phyloP scores from a whole-genome alignment of 2,113 vertebrate species.

The Clarias batrachus region DNA sequence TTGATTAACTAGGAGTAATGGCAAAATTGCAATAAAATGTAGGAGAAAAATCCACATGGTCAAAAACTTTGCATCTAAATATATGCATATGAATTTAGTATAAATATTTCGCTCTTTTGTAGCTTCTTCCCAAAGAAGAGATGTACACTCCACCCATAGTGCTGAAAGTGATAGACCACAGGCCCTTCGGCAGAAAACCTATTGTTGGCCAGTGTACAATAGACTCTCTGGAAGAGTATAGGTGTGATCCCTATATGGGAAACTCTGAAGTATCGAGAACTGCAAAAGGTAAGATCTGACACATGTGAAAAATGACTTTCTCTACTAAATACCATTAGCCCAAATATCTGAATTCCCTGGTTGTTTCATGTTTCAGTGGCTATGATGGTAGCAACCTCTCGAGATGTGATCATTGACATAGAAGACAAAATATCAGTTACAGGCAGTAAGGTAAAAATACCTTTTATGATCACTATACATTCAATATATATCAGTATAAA shows the following conservation, averaged over 20 bases:
- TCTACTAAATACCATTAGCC: not conserved
- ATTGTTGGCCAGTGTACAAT: conserved; percentile 95
- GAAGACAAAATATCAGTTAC: conserved; percentile 82
- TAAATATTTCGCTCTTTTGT: conserved; percentile 12
- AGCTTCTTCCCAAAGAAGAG: conserved; percentile 95
- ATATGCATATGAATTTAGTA: not conserved
- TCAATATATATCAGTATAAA: not conserved
- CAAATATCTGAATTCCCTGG: conserved; percentile 3
- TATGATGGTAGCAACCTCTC: conserved; percentile 77
- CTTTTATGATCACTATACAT: not conserved
- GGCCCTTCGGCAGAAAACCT: conserved; percentile 93
- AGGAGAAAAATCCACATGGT: not conserved
- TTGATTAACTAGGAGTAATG: not conserved
- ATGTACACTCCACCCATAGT: conserved; percentile 92
- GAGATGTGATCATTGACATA: conserved; percentile 82
- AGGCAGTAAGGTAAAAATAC: conserved; percentile 78
- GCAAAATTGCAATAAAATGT: not conserved
- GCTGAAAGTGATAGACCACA: conserved; percentile 94
- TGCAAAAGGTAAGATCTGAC: conserved; percentile 79
- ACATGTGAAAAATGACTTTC: not conserved
- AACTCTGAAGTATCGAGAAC: conserved; percentile 82
- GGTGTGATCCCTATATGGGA: conserved; percentile 85
- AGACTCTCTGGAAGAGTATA: conserved; percentile 81
- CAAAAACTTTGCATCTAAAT: not conserved
- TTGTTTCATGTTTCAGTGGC: conserved; percentile 73